Conservation (phyloP, 2,797 vertebrate genomes). For the Sorex maritimensis region DNA sequence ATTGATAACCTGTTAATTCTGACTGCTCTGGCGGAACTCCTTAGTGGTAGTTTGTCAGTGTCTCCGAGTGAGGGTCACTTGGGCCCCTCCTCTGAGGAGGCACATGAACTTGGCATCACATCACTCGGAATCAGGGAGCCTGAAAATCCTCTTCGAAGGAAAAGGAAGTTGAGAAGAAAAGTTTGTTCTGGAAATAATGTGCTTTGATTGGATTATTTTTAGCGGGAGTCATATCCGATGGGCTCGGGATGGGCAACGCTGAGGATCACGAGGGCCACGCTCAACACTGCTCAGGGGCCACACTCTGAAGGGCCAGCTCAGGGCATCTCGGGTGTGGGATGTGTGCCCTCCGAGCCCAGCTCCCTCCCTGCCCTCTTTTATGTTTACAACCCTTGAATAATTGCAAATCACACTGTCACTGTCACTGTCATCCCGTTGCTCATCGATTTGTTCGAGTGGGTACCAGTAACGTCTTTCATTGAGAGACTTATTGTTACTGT, state of each 20-base stretch:
- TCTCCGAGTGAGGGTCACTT: not conserved
- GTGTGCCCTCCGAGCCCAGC: no score
- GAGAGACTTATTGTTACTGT: no score
- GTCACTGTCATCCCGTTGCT: no score
- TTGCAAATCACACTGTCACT: not conserved
- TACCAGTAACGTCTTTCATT: no score
- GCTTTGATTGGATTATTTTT: no score
- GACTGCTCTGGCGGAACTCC: not conserved
- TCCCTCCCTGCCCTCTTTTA: no score
- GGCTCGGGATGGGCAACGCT: not conserved
- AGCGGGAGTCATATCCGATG: no score
- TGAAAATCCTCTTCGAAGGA: not conserved
- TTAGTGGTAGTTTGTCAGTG: not conserved
- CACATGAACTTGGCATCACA: no score
- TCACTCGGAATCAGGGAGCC: not conserved
- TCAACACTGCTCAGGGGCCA: no score
- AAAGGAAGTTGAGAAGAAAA: not conserved
- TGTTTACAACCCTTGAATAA: slow-evolving; percentile 3
- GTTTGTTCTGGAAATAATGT: not conserved
- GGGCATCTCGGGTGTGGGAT: no score
- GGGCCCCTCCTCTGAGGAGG: not conserved
- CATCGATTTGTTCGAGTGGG: no score
- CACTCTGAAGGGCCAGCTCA: no score
- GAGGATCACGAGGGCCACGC: not conserved
- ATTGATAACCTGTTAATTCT: not conserved